Evolutionary conservation across 2,888 invertebrate genomes (phyloP).

Genomic region (Myopa tessellatipennis): DNA sequence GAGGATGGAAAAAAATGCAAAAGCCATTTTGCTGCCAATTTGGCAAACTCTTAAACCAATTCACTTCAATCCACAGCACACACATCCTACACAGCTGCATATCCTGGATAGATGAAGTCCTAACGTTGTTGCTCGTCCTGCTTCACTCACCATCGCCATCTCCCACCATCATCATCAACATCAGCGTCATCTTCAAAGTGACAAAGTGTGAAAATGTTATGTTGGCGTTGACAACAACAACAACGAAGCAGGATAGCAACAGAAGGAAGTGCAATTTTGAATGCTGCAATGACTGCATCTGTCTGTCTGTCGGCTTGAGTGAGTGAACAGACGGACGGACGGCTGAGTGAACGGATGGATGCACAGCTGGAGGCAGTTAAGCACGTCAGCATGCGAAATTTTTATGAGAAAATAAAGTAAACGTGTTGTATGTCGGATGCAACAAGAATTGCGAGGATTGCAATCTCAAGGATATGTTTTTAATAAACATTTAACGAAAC

Average conservation of each 20-base stretch:
- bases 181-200: constrained; percentile 48
- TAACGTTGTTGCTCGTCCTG: constrained; percentile 1
- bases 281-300: constrained; percentile 34
- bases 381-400: constrained; percentile 1
- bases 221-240: constrained; percentile 52
- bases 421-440: neutral
- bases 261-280: constrained; percentile 34
- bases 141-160: neutral
- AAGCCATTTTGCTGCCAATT: constrained; percentile 67
- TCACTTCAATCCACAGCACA: constrained; percentile 62
- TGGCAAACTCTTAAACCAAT: constrained; percentile 67
- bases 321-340: neutral
- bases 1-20: constrained; percentile 55
- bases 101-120: constrained; percentile 39
- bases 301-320: constrained; percentile 9
- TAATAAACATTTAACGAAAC: neutral
- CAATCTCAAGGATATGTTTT: neutral
- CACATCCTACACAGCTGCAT: constrained; percentile 27
- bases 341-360: neutral
- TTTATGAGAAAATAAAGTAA: neutral
- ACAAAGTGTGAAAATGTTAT: constrained; percentile 67
- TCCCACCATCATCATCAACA: constrained; percentile 11
- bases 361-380: constrained; percentile 11
- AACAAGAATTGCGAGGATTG: neutral
- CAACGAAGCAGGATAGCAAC: constrained; percentile 7